Base-by-base conservation (phyloP, 2,797 vertebrate genomes). In the Smutsia temminckii region DNA sequence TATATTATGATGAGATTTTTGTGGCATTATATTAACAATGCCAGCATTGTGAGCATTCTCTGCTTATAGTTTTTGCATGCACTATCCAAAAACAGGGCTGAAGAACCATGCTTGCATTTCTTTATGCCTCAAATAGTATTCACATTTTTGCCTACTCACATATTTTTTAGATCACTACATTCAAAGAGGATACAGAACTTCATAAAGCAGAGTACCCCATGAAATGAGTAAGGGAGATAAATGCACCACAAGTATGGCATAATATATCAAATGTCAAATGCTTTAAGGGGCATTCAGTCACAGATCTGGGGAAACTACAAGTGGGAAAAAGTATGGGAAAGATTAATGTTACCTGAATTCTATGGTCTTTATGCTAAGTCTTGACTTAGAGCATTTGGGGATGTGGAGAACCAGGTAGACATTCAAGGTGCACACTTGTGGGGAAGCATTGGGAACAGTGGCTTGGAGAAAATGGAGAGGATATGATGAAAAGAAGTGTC, bases 261-360 rank as follows among this genome's bases (percentile, higher is more conserved):
- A 90, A 66, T 37, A 69, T 42, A 85, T 81, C 63, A 93, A 94
- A 89, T 71, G 29, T 91, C 80, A 81, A n/a, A 90, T 85, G 17
- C 29, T 83, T 81, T 87, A 53, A 77, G 68, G 64, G 59, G 6
- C 57, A 93, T 61, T 69, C 32, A 79, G 42, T 92, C n/a, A 96
- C 32, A 77, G 46, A 95, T 92, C 86, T 89, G 9, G 46, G 63
- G 6, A 84, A 86, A 94, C 64, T 61, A 49, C 32, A 96, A 85
- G 6, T 49, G 25, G 34, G 25, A 79, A 85, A 46, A 90, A 92
- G n/a, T 75, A 3, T 92, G 32, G 18, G 21, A 53, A 95, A 92
- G 68, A 78, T 55, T 80, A 91, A 79, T 85, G 32, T 77, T 95
- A 89, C 12, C 25, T 51, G 93, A 66, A 86, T 79, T 75, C 75